Conservation (phyloP, 2,113 vertebrate species). For the Zapornia atra region DNA sequence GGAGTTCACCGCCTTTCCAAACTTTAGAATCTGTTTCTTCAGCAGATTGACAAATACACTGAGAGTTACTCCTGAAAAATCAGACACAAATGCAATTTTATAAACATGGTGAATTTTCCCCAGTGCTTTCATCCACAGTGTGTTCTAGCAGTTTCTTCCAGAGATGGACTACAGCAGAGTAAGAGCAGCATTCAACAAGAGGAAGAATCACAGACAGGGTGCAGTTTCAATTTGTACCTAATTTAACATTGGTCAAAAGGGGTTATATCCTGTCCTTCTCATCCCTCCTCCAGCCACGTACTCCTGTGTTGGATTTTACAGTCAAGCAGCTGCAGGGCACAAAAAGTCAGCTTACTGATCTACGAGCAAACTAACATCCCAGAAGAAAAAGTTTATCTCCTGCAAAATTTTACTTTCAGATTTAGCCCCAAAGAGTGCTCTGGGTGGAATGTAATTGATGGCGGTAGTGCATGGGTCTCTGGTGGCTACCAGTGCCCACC, state of each 20-base stretch:
- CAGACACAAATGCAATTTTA: neutral
- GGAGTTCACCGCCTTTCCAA: neutral
- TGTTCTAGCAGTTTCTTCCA: neutral
- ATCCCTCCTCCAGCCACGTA: neutral
- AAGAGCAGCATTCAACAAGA: neutral
- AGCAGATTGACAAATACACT: neutral
- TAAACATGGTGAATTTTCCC: accelerated
- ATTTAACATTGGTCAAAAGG: neutral
- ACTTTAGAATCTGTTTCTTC: neutral
- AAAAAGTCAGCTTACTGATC: neutral
- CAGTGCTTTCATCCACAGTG: neutral
- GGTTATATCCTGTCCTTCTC: neutral
- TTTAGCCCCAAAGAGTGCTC: neutral
- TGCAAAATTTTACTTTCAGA: neutral
- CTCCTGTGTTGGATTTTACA: neutral
- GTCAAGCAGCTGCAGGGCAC: neutral
- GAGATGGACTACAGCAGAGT: neutral
- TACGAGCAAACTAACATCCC: neutral
- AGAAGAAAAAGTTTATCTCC: neutral
- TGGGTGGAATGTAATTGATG: neutral
- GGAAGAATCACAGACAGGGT: neutral
- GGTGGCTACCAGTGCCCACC: neutral
- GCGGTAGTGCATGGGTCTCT: accelerated
- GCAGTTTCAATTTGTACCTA: neutral
- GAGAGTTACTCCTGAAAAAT: neutral